phyloP scores from a whole-genome alignment of 2,113 vertebrate genomes.

The Pithys albifrons region DNA sequence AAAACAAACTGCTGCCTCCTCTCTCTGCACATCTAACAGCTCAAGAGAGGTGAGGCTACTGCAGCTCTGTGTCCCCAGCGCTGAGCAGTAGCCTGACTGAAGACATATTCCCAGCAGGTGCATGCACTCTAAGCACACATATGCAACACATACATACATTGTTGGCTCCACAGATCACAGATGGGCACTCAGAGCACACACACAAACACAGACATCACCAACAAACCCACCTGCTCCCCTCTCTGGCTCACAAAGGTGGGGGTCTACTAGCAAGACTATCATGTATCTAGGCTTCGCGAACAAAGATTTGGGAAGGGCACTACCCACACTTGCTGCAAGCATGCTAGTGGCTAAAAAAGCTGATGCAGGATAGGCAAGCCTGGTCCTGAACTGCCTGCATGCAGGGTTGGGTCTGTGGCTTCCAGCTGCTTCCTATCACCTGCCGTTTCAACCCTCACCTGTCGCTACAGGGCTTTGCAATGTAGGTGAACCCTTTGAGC shows the following conservation, averaged over 20 bases:
- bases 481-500: too few relatives aligned
- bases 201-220: background rate
- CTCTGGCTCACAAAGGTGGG: background rate
- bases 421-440: too few relatives aligned
- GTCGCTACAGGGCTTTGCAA: too few relatives aligned
- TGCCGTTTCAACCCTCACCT: too few relatives aligned
- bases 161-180: background rate
- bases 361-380: too few relatives aligned
- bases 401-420: too few relatives aligned
- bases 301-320: too few relatives aligned
- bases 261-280: background rate
- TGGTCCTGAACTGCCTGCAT: too few relatives aligned
- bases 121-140: background rate
- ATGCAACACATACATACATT: too few relatives aligned
- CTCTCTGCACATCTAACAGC: background rate
- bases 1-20: background rate
- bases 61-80: background rate
- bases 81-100: background rate
- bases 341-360: too few relatives aligned
- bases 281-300: too few relatives aligned
- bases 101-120: background rate
- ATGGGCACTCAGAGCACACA: background rate
- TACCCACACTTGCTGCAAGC: too few relatives aligned
- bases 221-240: background rate
- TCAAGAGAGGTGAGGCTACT: background rate